Evolutionary conservation across 1,140 invertebrate genomes (phyloP).

Genomic region (Sipha flava): DNA sequence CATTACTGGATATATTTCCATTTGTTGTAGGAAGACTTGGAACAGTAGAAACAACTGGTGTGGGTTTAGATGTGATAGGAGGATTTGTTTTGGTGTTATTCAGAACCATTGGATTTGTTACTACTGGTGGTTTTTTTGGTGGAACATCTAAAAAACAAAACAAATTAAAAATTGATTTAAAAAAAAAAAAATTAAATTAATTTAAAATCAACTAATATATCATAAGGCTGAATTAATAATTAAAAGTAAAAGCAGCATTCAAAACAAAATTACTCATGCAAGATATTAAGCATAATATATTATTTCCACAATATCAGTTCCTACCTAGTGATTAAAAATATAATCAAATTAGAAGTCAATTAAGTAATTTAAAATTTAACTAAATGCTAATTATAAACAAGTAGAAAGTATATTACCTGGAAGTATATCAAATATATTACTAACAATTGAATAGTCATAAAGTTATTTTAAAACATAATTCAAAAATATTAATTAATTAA

Average conservation of each 20-base stretch:
- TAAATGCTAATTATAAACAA: too few species aligned
- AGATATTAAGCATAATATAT: not conserved
- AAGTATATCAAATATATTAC: too few species aligned
- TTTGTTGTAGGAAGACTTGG: conserved; percentile 23
- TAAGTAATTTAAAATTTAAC: too few species aligned
- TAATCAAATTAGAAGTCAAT: too few species aligned
- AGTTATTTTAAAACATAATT: too few species aligned
- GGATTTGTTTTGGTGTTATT: not conserved
- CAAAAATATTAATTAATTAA: too few species aligned
- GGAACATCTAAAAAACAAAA: conserved; percentile 4
- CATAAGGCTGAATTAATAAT: too few species aligned
- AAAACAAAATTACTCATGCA: not conserved
- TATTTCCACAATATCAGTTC: not conserved
- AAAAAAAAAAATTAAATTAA: not conserved
- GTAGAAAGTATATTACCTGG: too few species aligned
- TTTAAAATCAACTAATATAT: too few species aligned
- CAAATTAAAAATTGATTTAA: not conserved
- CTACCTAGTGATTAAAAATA: too few species aligned
- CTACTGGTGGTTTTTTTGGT: conserved; percentile 3
- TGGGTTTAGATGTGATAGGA: not conserved
- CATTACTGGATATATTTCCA: conserved; percentile 27
- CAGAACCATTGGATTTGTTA: not conserved
- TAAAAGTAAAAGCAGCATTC: not conserved
- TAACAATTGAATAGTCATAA: too few species aligned
- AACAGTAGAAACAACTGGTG: not conserved